A percentile compares a stretch with the other conserved stretches of the same genome.
Evolutionary conservation across 2,113 vertebrate genomes (phyloP).

Genomic region (Tychaedon coryphoeus): DNA sequence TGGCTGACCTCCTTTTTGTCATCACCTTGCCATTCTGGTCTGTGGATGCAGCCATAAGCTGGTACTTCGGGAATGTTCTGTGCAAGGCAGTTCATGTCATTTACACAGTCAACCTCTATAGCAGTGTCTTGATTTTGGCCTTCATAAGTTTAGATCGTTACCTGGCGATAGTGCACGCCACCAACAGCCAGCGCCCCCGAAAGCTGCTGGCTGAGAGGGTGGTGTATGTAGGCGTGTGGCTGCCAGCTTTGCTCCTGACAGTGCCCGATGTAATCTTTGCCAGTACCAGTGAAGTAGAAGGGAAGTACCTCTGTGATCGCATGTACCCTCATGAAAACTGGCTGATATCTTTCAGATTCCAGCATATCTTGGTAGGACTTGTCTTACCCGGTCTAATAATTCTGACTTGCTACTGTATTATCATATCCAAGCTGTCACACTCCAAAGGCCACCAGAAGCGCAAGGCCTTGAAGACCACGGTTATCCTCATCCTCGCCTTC

Average conservation of each 20-base stretch:
- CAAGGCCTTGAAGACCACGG: slow-evolving; percentile 93
- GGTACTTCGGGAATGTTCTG: slow-evolving; percentile 88
- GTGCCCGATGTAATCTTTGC: slow-evolving; percentile 93
- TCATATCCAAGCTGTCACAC: slow-evolving; percentile 90
- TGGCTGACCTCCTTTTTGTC: slow-evolving; percentile 94
- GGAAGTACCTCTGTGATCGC: slow-evolving; percentile 81
- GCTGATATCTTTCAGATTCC: slow-evolving; percentile 87
- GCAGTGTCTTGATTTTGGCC: slow-evolving; percentile 94
- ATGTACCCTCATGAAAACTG: slow-evolving; percentile 82
- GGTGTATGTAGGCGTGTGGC: slow-evolving; percentile 92
- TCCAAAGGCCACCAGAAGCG: slow-evolving; percentile 91
- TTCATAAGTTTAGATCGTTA: slow-evolving; percentile 97
- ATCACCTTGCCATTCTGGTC: slow-evolving; percentile 97
- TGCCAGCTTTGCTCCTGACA: slow-evolving; percentile 87
- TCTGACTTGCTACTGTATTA: slow-evolving; percentile 94
- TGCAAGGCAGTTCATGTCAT: slow-evolving; percentile 92
- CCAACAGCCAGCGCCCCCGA: slow-evolving; percentile 87
- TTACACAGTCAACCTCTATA: slow-evolving; percentile 96
- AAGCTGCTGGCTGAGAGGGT: slow-evolving; percentile 87
- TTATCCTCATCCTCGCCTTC: slow-evolving; percentile 94
- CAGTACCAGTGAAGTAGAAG: slow-evolving; percentile 36
- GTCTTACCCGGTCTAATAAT: slow-evolving; percentile 92
- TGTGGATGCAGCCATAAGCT: slow-evolving; percentile 85
- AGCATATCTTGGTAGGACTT: slow-evolving; percentile 92
- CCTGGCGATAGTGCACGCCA: slow-evolving; percentile 91